These are phyloP conservation scores for Planococcus citri DNA, from an alignment of 1,140 invertebrate genomes.

Conservation along the genomic window DNA sequence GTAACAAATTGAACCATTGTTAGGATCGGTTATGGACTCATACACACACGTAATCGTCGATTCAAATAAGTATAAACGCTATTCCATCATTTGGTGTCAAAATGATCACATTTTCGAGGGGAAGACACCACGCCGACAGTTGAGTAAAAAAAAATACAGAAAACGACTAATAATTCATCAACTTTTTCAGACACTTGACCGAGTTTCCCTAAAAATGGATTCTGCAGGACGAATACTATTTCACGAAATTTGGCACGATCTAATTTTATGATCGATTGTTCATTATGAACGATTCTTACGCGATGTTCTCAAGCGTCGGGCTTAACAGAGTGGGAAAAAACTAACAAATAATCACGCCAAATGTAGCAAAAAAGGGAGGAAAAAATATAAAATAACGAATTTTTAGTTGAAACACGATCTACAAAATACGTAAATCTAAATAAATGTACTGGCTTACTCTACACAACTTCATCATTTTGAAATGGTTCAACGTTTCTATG, in stretches of 20 bases:
- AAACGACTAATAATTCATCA: neutral
- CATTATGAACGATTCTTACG: neutral
- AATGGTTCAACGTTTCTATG: too few species aligned
- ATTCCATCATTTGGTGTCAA: neutral
- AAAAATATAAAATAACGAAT: too few species aligned
- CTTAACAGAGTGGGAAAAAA: too few species aligned
- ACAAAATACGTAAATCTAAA: too few species aligned
- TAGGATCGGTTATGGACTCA: neutral
- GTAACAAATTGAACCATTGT: neutral
- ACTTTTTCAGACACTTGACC: neutral
- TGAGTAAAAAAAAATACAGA: neutral
- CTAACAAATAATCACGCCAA: too few species aligned
- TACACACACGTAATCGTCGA: neutral
- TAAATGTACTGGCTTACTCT: too few species aligned
- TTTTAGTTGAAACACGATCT: too few species aligned
- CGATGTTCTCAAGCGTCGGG: neutral
- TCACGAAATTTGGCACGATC: neutral
- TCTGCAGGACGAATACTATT: neutral
- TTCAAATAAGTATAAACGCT: neutral
- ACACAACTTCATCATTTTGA: too few species aligned
- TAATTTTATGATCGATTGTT: slow-evolving; percentile 8
- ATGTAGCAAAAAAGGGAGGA: too few species aligned
- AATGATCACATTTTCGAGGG: neutral
- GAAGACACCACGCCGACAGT: neutral
- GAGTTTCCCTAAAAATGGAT: neutral